Evolutionary conservation across 1,140 invertebrate species (phyloP), one percentile per base, ranked within the genome.

Genomic region (Oryzaephilus surinamensis): DNA sequence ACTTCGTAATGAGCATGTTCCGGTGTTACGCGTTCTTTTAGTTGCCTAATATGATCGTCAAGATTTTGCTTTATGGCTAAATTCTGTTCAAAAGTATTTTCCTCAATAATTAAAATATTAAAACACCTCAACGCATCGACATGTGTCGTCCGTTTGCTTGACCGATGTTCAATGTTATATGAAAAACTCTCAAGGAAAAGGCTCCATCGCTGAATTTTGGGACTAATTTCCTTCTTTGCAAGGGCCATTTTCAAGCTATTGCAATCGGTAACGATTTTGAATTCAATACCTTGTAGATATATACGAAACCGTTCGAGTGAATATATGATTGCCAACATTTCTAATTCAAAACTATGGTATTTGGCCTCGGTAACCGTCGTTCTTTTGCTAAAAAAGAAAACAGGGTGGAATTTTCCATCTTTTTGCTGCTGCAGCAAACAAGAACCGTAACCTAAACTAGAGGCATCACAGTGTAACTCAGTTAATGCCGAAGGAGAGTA

Each of bases 321-420:
- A n/a, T n/a, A n/a, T n/a, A n/a, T n/a, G n/a, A n/a, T n/a, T n/a
- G n/a, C n/a, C n/a, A n/a, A n/a, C n/a, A n/a, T n/a, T n/a, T n/a
- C n/a, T n/a, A n/a, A n/a, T n/a, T n/a, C n/a, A n/a, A n/a, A n/a
- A n/a, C n/a, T n/a, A 16, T n/a, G n/a, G n/a, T n/a, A n/a, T n/a
- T n/a, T n/a, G n/a, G n/a, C n/a, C n/a, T n/a, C n/a, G n/a, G n/a
- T n/a, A n/a, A n/a, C n/a, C n/a, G n/a, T n/a, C n/a, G 40, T 44
- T 16, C 42, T 4, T 29, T 43, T 37, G 7, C 43, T 49, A 45
- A 48, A 52, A 43, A 48, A 52, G 38, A 36, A 48, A 4, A 54
- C 26, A 7, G 46, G 46, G 17, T 43, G 41, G 11, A 45, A 44
- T 27, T 45, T 46, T 0, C 21, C 20, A 45, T 55, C 48, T 0